These are phyloP conservation scores for Eucera pruinosa DNA, from an alignment of 2,888 invertebrate genomes.

Conservation along the genomic window DNA sequence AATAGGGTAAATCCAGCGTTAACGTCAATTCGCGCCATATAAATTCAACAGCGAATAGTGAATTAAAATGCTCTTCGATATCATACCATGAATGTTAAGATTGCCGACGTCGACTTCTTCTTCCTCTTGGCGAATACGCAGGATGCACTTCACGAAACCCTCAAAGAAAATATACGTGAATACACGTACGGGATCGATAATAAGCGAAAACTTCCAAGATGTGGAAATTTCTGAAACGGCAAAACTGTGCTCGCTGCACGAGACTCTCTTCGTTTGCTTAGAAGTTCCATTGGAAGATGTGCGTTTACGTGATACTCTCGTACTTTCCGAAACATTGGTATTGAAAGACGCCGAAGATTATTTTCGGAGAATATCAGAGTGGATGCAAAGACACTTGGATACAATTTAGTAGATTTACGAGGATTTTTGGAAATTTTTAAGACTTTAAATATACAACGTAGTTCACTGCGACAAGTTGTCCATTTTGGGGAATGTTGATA, in stretches of 20 bases:
- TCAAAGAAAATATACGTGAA: neutral
- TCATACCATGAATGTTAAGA: conserved; percentile 43
- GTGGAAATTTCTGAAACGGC: neutral
- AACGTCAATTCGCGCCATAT: conserved; percentile 23
- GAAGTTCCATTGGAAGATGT: conserved; percentile 24
- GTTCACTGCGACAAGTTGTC: too few species aligned
- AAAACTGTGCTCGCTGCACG: conserved; percentile 8
- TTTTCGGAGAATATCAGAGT: neutral
- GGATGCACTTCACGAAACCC: neutral
- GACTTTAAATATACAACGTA: too few species aligned
- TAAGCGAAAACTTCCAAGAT: conserved; percentile 10
- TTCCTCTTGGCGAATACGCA: conserved; percentile 21
- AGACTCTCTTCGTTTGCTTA: neutral
- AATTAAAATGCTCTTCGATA: conserved; percentile 52
- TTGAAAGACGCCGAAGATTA: neutral
- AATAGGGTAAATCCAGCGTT: conserved; percentile 46
- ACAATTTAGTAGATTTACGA: too few species aligned
- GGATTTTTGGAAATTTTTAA: too few species aligned
- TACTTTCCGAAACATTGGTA: neutral
- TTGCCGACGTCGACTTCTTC: conserved; percentile 1
- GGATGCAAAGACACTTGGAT: too few species aligned
- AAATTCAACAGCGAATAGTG: conserved; percentile 42
- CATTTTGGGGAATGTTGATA: too few species aligned
- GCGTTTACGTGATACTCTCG: neutral
- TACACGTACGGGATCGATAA: conserved; percentile 35